Evolutionary conservation across 2,888 invertebrate species (phyloP).

Genomic region (Tenthredo mesomela): DNA sequence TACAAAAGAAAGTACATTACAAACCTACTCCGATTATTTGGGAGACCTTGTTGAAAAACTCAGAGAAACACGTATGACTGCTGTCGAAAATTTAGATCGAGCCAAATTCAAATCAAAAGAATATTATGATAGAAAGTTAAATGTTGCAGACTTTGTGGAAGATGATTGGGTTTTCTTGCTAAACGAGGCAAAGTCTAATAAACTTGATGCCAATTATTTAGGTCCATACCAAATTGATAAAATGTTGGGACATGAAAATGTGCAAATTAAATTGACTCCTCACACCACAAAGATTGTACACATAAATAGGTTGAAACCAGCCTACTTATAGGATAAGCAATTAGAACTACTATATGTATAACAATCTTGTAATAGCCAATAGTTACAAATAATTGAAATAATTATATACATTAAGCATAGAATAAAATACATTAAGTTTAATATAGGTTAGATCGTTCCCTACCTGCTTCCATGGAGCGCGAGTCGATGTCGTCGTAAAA

Average conservation of each 20-base stretch:
- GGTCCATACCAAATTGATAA: no score
- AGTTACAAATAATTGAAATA: no score
- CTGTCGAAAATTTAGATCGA: not conserved
- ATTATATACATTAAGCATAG: no score
- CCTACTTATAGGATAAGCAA: not conserved
- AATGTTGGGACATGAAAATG: not conserved
- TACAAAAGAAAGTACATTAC: not conserved
- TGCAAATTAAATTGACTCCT: not conserved
- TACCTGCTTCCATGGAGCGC: no score
- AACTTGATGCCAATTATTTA: no score
- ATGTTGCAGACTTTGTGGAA: not conserved
- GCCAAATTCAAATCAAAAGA: conserved; percentile 1
- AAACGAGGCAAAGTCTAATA: not conserved
- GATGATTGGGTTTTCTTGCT: not conserved
- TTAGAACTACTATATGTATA: no score
- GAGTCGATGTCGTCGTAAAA: no score
- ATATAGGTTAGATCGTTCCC: no score
- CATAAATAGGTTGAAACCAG: not conserved
- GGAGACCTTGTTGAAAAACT: not conserved
- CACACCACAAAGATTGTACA: not conserved
- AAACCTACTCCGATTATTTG: not conserved
- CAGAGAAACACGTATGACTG: not conserved
- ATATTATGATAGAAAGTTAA: conserved; percentile 10
- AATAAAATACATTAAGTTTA: no score
- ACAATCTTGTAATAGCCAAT: no score